phyloP scores from a whole-genome alignment of 2,113 vertebrate genomes.

The Podocnemis expansa region DNA sequence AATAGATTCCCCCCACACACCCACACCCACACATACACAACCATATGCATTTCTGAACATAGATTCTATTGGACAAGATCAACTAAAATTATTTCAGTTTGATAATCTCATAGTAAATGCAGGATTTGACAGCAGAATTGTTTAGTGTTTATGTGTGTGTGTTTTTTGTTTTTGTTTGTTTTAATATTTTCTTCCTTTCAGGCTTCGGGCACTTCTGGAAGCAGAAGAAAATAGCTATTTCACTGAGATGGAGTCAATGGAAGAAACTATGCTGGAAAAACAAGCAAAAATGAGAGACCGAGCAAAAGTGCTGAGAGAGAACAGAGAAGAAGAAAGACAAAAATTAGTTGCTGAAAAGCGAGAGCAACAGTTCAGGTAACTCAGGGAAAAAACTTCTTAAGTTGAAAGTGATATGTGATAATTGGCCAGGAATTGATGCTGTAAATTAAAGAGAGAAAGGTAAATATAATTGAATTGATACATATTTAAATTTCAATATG shows the following conservation, averaged over 20 bases:
- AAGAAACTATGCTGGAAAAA: conserved; percentile 78
- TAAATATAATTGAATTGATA: neutral
- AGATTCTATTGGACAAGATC: neutral
- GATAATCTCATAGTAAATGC: neutral
- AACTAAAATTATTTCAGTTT: neutral
- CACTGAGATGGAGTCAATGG: conserved; percentile 77
- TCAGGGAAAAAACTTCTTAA: neutral
- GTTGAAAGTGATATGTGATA: neutral
- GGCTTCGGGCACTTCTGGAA: conserved; percentile 84
- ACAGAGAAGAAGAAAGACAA: conserved; percentile 83
- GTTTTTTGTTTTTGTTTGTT: too few species aligned
- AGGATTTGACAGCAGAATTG: neutral
- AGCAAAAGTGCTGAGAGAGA: conserved; percentile 77
- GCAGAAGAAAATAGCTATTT: conserved; percentile 82
- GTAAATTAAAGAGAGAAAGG: neutral
- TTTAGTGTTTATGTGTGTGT: too few species aligned
- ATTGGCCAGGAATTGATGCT: neutral
- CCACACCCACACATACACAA: neutral
- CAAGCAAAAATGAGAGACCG: conserved; percentile 81
- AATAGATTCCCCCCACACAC: neutral
- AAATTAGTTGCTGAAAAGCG: conserved; percentile 82
- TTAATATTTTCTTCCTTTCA: conserved; percentile 57
- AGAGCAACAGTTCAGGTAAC: conserved; percentile 91
- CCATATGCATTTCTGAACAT: neutral
- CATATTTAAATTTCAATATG: neutral